Evolutionary conservation across 2,113 vertebrate genomes (phyloP).

Genomic region (Epinephelus fuscoguttatus): DNA sequence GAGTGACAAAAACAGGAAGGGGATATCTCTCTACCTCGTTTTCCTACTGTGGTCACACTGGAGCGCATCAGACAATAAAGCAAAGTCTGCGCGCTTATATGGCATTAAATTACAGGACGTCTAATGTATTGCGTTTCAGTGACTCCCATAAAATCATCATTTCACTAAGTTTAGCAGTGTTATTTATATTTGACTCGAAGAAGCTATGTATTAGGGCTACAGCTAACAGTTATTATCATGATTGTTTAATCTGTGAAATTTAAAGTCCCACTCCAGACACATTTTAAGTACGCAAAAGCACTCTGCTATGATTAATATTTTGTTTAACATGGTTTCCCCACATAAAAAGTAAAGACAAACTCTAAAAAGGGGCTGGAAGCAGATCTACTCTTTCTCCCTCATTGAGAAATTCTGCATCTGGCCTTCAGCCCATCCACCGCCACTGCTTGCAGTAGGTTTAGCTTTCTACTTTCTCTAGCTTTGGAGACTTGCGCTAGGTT

Average conservation of each 20-base stretch:
- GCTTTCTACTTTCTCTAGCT: no score
- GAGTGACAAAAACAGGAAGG: conserved; percentile 86
- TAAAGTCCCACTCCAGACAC: neutral
- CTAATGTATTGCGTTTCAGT: neutral
- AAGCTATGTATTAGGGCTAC: neutral
- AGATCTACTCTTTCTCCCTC: no score
- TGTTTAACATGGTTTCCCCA: no score
- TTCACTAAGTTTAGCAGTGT: neutral
- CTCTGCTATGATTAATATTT: no score
- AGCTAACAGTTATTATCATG: neutral
- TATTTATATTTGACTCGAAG: neutral
- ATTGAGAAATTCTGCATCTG: no score
- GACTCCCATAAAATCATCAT: neutral
- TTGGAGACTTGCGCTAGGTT: no score
- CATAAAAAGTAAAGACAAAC: no score
- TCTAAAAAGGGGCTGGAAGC: no score
- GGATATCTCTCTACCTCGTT: conserved; percentile 83
- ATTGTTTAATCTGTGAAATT: neutral
- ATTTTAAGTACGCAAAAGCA: no score
- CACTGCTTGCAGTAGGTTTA: no score
- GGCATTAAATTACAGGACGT: conserved; percentile 34
- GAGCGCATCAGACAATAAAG: conserved; percentile 69
- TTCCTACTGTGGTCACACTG: conserved; percentile 76
- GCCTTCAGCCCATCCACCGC: no score
- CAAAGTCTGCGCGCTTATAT: conserved; percentile 4